These are phyloP conservation scores for Seira ritae DNA, from an alignment of 2,888 invertebrate genomes.

Conservation along the genomic window DNA sequence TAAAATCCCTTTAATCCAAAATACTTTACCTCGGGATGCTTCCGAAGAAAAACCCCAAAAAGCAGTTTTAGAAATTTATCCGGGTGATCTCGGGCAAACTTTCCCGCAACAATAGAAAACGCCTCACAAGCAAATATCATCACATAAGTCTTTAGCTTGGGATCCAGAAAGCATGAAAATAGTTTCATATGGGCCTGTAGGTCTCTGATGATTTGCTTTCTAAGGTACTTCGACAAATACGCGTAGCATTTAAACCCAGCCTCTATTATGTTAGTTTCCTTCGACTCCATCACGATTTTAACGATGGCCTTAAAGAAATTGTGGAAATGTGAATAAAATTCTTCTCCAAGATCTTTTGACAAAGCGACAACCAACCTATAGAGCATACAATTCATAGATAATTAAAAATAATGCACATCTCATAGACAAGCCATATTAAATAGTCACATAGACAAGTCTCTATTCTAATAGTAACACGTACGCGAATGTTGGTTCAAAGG, in stretches of 20 bases:
- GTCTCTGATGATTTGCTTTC: conserved; percentile 88
- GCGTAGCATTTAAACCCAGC: conserved; percentile 91
- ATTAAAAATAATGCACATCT: background rate
- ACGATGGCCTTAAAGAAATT: conserved; percentile 85
- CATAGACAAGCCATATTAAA: background rate
- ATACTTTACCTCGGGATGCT: conserved; percentile 60
- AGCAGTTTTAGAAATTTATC: conserved; percentile 62
- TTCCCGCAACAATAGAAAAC: conserved; percentile 95
- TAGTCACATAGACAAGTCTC: background rate
- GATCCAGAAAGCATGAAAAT: conserved; percentile 66
- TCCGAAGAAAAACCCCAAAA: conserved; percentile 56
- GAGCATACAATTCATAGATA: conserved; percentile 60
- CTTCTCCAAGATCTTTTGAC: conserved; percentile 90
- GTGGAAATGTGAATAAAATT: conserved; percentile 92
- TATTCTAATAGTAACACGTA: conserved; percentile 40
- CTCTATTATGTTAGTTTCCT: conserved; percentile 90
- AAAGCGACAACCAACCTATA: conserved; percentile 87
- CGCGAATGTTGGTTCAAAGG: conserved; percentile 68
- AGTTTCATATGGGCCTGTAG: conserved; percentile 82
- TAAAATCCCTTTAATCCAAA: conserved; percentile 2
- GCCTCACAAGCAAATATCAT: conserved; percentile 96
- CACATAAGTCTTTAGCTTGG: conserved; percentile 81
- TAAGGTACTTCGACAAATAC: conserved; percentile 92
- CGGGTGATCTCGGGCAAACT: conserved; percentile 85
- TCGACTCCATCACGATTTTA: conserved; percentile 81